These are phyloP conservation scores for Noctua pronuba DNA, from an alignment of 2,888 invertebrate species.

Conservation along the genomic window DNA sequence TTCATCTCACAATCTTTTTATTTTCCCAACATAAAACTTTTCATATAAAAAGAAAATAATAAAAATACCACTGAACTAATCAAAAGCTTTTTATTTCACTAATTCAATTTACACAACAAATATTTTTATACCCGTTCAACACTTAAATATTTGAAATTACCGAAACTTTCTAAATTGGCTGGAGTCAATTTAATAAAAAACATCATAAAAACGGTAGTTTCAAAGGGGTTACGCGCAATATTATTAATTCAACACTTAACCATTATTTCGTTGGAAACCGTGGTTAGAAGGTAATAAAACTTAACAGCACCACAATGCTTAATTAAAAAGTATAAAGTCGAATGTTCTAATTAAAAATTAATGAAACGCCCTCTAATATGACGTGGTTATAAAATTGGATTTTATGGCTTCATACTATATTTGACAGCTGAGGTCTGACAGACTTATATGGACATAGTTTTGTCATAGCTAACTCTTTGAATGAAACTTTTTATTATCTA, in stretches of 20 bases:
- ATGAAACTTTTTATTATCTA: background rate
- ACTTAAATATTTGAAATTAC: conserved; percentile 41
- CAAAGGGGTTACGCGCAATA: conserved; percentile 43
- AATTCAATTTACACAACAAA: conserved; percentile 52
- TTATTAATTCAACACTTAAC: conserved; percentile 56
- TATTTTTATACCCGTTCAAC: conserved; percentile 26
- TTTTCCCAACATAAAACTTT: conserved; percentile 28
- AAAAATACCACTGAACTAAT: conserved; percentile 51
- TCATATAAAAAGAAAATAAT: conserved; percentile 36
- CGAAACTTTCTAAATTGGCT: conserved; percentile 52
- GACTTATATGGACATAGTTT: conserved; percentile 14
- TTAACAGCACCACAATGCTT: conserved; percentile 69
- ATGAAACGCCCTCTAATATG: conserved; percentile 64
- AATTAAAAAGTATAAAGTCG: conserved; percentile 69
- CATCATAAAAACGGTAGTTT: conserved; percentile 53
- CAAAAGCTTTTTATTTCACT: conserved; percentile 39
- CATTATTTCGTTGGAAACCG: conserved; percentile 50
- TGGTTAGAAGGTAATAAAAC: conserved; percentile 64
- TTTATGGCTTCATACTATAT: conserved; percentile 64
- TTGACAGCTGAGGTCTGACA: conserved; percentile 41
- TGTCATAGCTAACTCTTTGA: background rate
- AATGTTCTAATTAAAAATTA: conserved; percentile 69
- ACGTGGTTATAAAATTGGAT: conserved; percentile 57
- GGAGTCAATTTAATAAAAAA: conserved; percentile 55
- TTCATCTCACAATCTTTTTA: conserved; percentile 29